phyloP scores from a whole-genome alignment of 2,797 vertebrate species.

The Kryptopterus vitreolus region DNA sequence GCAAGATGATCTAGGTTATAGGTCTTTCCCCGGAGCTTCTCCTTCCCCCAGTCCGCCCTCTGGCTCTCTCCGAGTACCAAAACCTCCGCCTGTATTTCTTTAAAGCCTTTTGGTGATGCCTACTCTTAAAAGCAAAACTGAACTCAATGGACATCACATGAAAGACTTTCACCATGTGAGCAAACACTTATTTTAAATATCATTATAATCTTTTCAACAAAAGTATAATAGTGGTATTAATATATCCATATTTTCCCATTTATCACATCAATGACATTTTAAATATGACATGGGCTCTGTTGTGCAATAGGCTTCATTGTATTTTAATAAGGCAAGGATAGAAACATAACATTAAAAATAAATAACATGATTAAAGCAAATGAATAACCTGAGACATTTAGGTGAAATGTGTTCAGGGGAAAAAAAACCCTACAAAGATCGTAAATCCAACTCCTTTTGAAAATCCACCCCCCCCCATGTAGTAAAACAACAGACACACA shows the following conservation, averaged over 20 bases:
- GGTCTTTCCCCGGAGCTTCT: not conserved
- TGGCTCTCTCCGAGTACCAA: too few species aligned
- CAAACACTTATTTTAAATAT: not conserved
- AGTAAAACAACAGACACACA: not conserved
- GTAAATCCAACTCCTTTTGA: not conserved
- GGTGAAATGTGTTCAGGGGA: not conserved
- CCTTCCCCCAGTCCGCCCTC: not conserved
- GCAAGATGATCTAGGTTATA: not conserved
- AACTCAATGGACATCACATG: not conserved
- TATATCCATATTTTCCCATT: not conserved
- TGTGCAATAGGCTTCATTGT: not conserved
- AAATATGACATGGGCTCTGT: not conserved
- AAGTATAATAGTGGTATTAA: not conserved
- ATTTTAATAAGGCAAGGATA: not conserved
- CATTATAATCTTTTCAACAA: slow-evolving; percentile 16
- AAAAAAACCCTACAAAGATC: not conserved
- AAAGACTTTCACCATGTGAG: not conserved
- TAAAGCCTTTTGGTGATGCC: not conserved
- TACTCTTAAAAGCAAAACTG: not conserved
- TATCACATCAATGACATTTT: slow-evolving; percentile 10
- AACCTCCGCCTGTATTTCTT: not conserved
- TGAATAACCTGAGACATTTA: not conserved
- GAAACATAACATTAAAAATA: not conserved
- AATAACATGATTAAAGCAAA: not conserved
- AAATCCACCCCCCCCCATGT: not conserved